Evolutionary conservation across 2,113 vertebrate species (phyloP), one percentile per base, ranked within the genome.

Genomic region (Burhinus bistriatus): DNA sequence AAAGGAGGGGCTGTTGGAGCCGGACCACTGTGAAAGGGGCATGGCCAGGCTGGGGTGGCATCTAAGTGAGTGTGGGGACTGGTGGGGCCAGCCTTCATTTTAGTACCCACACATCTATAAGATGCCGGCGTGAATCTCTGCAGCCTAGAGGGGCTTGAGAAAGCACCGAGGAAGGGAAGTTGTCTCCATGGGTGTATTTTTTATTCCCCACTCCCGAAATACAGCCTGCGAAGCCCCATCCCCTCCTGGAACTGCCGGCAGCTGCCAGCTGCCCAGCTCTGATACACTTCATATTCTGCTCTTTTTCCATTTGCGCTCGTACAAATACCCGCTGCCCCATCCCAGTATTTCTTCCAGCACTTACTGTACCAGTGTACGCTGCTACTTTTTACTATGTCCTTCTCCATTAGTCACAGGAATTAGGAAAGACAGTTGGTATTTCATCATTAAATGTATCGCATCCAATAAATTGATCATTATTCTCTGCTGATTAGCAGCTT

Each of bases 401-500:
- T 94, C 87, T 47, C 62, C 55, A 77, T 86, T 82, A 93, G 78
- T 72, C 84, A 84, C 58, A 83, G 44, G 83, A 86, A 95, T 95
- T 76, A 90, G 75, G 58, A 58, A 64, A 91, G 92, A 81, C 88
- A 94, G 93, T 92, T 91, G 83, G 73, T 88, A 55, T 96, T 93
- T 52, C 85, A 93, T 92, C 82, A 83, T 89, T 89, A 92, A 85
- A 83, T 29, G 51, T 26, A 87, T 90, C 90, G 26, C 75, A 92
- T 80, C 81, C 88, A 83, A 92, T 93, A 91, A 94, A 96, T 44
- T 82, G 75, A 96, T 92, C 90, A 29, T 93, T 94, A 94, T 93
- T 96, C 87, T 92, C 80, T 57, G 71, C 94, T 94, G 91, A 95
- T 96, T 89, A 96, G 78, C 64, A 68, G 86, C 58, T 92, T 11